Evolutionary conservation across 2,797 vertebrate genomes (phyloP), one percentile per base, ranked within the genome.

Genomic region (Austrolebias charrua): DNA sequence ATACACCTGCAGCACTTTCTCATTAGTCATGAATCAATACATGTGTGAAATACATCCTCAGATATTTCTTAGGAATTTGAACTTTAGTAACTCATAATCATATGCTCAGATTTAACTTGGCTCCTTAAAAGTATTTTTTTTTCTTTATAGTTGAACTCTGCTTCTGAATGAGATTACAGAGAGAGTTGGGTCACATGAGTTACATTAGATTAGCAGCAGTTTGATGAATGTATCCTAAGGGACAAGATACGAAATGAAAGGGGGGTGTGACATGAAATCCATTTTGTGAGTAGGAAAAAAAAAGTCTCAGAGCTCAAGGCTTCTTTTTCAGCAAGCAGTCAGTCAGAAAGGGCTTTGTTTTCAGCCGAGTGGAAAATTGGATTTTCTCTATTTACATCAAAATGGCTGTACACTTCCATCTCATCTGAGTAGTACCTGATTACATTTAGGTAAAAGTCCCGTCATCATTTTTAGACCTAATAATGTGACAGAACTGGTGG

Each of bases 301-400:
- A 73, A 59, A 46, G 44, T 71, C 66, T 67, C 0, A 0, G 52
- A 64, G 60, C 63, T 43, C 56, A 46, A 56, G 57, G 38, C 47
- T 10, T 69, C n/a, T 62, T 76, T 79, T 77, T 69, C 50, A 40
- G 47, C 60, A 64, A 45, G 44, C 66, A 86, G 75, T 78, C 75
- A 91, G 56, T 75, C 50, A 74, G 71, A 43, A 72, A 69, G 60
- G 60, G 59, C 62, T 83, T 89, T 83, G 74, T 84, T 83, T 83
- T 75, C 80, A 86, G 43, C 15, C 1, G 81, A 60, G 81, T 88
- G 79, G 84, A 88, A 88, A 87, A 91, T 90, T 79, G 58, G 77
- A 87, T 90, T 89, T 87, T 84, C 76, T 85, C 55, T 59, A 45
- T 81, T 86, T 55, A 63, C 73, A 81, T 82, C 77, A 79, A 85